Evolutionary conservation across 2,797 vertebrate species (phyloP).

Genomic region (Apogon hyalosoma): DNA sequence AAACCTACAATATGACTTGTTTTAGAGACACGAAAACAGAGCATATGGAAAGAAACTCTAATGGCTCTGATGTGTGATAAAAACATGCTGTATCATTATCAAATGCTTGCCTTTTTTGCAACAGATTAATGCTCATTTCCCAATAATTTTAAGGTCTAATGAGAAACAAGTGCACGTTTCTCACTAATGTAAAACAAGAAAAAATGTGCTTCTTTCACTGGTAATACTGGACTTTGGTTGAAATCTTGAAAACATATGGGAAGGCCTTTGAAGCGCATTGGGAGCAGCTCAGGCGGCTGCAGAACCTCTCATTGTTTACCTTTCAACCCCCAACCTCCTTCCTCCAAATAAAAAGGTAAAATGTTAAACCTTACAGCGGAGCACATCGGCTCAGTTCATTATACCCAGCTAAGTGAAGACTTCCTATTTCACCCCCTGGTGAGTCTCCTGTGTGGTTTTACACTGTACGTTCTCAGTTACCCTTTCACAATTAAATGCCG

Average conservation of each 20-base stretch:
- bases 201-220: constrained; percentile 55
- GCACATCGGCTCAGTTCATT: constrained; percentile 82
- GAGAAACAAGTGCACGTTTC: constrained; percentile 9
- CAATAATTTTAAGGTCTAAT: constrained; percentile 16
- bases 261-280: constrained; percentile 72
- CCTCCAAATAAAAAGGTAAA: constrained; percentile 74
- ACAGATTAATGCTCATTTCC: constrained; percentile 20
- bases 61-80: constrained; percentile 29
- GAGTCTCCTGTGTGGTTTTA: constrained; percentile 58
- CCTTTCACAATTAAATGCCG: constrained; percentile 48
- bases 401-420: constrained; percentile 78
- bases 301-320: constrained; percentile 80
- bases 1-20: constrained; percentile 26
- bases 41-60: constrained; percentile 18
- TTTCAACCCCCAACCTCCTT: constrained; percentile 76
- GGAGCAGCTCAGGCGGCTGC: constrained; percentile 75
- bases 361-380: constrained; percentile 68
- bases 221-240: constrained; percentile 60
- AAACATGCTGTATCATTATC: constrained; percentile 21
- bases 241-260: constrained; percentile 82
- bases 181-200: constrained; percentile 29
- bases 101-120: constrained; percentile 15
- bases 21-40: constrained; percentile 37
- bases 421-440: constrained; percentile 71
- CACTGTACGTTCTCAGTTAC: constrained; percentile 46